Base-by-base conservation (phyloP, 2,113 vertebrate genomes). In the Platysternon megacephalum region DNA sequence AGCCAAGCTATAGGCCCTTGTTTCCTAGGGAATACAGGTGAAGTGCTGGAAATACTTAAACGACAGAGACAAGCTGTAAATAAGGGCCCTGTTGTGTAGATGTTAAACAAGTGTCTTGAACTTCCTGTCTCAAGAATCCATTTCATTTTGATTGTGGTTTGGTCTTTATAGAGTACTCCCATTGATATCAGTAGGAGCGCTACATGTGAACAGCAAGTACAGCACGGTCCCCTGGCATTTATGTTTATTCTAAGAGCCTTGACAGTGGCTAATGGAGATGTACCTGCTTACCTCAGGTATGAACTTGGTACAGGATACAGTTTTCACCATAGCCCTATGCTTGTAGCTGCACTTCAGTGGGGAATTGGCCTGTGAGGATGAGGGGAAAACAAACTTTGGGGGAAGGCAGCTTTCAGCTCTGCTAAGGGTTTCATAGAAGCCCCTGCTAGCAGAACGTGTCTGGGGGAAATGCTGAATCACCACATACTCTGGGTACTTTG, bases 21-120 rank as follows among this genome's bases (percentile, higher is more conserved):
- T 91, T 10, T 94, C 89, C 42, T 35, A 51, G 53, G 28, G n/a
- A 96, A 51, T 68, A 81, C 10, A 19, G n/a, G 35, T 84, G 84
- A 93, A 55, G 49, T 53, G 28, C 58, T 94, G 74, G 19, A 93
- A 95, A 96, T 85, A 24, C 17, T 88, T 51, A 65, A 86, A 48
- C 84, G 68, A 56, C 19, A 56, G 92, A 2, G 11, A 21, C 72
- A 42, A 83, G 5, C 79, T 88, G 58, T 65, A 52, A 84, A 80
- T 93, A 87, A 91, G 7, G 46, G 52, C 82, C 56, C n/a, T 16
- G 83, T 93, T 87, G 87, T 90, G 16, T 58, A 85, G 53, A 46
- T 91, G 89, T 90, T 84, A 84, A 79, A 61, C 86, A 58, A 85
- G 4, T 13, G 35, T 56, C 86, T 91, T 88, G 89, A 88, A 51